Percentiles rank a stretch among this genome's conserved stretches.
Evolutionary conservation across 1,140 invertebrate species (phyloP).

Genomic region (Drosophila athabasca): DNA sequence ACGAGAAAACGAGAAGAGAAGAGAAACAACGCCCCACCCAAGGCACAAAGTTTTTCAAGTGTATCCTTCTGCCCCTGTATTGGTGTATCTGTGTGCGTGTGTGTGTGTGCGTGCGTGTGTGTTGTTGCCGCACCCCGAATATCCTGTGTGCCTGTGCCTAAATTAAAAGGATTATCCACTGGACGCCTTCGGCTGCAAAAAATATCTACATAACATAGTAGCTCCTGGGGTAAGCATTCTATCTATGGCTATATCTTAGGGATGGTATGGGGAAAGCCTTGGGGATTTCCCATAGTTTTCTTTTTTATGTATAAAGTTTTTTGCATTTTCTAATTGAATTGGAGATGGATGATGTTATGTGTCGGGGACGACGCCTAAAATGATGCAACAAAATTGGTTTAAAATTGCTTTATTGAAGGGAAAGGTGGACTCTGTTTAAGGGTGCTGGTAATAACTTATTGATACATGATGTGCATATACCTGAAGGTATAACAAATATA

Average conservation of each 20-base stretch:
- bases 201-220: conserved; percentile 1
- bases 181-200: conserved; percentile 14
- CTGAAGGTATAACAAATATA: too few relatives aligned
- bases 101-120: conserved; percentile 6
- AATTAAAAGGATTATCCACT: conserved; percentile 69
- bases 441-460: too few relatives aligned
- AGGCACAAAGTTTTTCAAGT: conserved; percentile 73
- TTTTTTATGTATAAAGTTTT: conserved; percentile 20
- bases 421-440: background rate
- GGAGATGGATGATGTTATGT: background rate
- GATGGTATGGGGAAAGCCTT: conserved; percentile 1
- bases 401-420: conserved; percentile 23
- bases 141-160: conserved; percentile 47
- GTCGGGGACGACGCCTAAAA: conserved; percentile 39
- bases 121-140: conserved; percentile 67
- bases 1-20: conserved; percentile 16
- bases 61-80: conserved; percentile 46
- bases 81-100: conserved; percentile 7
- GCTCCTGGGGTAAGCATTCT: conserved; percentile 48
- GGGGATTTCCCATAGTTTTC: conserved; percentile 11
- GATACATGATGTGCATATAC: too few relatives aligned
- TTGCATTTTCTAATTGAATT: conserved; percentile 37
- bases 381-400: conserved; percentile 40
- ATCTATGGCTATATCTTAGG: conserved; percentile 25
- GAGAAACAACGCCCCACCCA: conserved; percentile 70